Percentiles rank a stretch among this genome's conserved stretches.
phyloP scores from a whole-genome alignment of 2,888 invertebrate genomes.

The Gari tellinella region DNA sequence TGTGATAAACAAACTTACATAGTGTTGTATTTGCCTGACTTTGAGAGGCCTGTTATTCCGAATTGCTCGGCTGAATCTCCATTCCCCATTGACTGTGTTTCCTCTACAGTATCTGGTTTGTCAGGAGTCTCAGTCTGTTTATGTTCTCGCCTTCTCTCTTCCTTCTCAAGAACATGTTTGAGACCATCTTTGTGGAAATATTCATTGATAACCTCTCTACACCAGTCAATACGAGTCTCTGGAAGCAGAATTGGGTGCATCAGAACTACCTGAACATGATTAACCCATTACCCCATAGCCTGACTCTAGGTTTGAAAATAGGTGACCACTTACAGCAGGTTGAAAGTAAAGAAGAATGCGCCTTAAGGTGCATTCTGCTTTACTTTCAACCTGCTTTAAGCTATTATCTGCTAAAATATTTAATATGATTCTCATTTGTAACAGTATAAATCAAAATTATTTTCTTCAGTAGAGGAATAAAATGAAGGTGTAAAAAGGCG shows the following conservation, averaged over 20 bases:
- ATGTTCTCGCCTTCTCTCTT: constrained; percentile 60
- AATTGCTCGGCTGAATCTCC: neutral
- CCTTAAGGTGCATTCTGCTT: no score
- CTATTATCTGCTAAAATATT: no score
- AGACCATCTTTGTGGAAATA: constrained; percentile 79
- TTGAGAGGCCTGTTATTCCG: neutral
- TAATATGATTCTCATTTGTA: no score
- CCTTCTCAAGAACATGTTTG: constrained; percentile 75
- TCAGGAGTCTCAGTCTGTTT: neutral
- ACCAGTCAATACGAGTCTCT: constrained; percentile 81
- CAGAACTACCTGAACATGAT: neutral
- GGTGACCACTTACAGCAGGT: no score
- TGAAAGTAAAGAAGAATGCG: no score
- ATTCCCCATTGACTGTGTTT: no score
- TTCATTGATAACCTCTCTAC: constrained; percentile 72
- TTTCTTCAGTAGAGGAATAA: no score
- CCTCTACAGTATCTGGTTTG: neutral
- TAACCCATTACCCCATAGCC: no score
- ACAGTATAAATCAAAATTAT: no score
- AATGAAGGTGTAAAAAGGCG: no score
- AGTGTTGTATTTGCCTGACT: constrained; percentile 23
- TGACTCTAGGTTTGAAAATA: no score
- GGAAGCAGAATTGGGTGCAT: constrained; percentile 10
- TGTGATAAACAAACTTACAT: constrained; percentile 17
- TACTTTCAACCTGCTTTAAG: no score